Evolutionary conservation across 2,888 invertebrate genomes (phyloP), one percentile per base, ranked within the genome.

Genomic region (Pseudeuparius sepicola): DNA sequence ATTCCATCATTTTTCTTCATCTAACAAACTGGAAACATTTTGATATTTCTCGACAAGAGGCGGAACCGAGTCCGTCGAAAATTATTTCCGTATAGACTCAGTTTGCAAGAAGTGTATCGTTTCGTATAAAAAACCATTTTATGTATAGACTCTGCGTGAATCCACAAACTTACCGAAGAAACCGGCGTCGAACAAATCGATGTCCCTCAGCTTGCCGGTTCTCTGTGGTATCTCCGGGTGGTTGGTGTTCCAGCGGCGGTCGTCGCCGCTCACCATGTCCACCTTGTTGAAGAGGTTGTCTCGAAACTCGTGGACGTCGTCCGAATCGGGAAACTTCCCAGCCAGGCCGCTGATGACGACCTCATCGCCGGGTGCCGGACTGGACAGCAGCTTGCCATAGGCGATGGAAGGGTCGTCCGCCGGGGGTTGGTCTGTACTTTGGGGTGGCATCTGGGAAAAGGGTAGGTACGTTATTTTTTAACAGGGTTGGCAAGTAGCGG

Each of bases 201-300:
- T 33, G 10, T 50, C 41, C 1, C 38, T 35, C 3, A 52, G 33
- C n/a, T 46, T 33, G 6, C 51, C 51, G 11, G 39, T 30, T 10
- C 49, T 43, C 6, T 38, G 26, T 3, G 46, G 48, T 9, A 46
- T 31, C 13, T 38, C 41, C n/a, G 40, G 35, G 46, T 70, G 75
- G n/a, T 68, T 67, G 16, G 72, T 65, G 36, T 71, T 68, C 87
- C 87, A 89, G 45, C 89, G 71, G 24, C 79, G 70, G 52, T 84
- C 84, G 52, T 82, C 81, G 24, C 78, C 82, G 36, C 87, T 86
- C 37, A 88, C 75, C 65, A 89, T 25, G 38, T 50, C 77, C 18
- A 67, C 63, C 35, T 71, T 70, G 40, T 67, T 65, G 34, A 71
- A 60, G 5, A 78, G 55, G 34, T 62, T 63, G 2, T 64, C 48